Evolutionary conservation across 2,113 vertebrate species (phyloP).

Genomic region (Scortum barcoo): DNA sequence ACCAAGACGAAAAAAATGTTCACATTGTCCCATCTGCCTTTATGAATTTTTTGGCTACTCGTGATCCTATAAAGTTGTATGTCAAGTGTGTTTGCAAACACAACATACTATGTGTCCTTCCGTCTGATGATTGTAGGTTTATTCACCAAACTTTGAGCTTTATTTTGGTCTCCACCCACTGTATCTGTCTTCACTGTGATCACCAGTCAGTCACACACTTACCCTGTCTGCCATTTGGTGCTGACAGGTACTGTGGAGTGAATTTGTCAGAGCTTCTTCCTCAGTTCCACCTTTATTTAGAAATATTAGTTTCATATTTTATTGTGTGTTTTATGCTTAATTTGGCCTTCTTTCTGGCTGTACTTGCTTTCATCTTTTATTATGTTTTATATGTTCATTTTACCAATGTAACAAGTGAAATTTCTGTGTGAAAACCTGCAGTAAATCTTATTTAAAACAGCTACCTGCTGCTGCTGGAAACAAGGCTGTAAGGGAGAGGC

Average conservation of each 20-base stretch:
- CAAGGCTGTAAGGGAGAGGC: too few species aligned
- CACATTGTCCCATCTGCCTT: background rate
- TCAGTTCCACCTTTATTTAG: too few species aligned
- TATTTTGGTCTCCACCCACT: background rate
- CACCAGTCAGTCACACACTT: background rate
- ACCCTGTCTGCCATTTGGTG: background rate
- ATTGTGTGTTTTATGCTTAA: too few species aligned
- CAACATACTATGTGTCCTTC: background rate
- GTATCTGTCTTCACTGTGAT: background rate
- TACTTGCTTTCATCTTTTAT: too few species aligned
- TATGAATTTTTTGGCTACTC: background rate
- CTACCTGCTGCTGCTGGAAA: too few species aligned
- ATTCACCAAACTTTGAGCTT: background rate
- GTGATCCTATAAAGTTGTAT: background rate
- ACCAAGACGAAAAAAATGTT: background rate
- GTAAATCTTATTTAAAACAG: too few species aligned
- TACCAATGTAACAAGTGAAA: too few species aligned
- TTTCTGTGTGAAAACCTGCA: too few species aligned
- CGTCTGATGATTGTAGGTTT: background rate
- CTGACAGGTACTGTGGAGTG: background rate
- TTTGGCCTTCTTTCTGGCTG: too few species aligned
- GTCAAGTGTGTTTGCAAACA: background rate
- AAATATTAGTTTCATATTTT: too few species aligned
- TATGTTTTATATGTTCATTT: too few species aligned
- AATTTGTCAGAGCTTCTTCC: too few species aligned